phyloP scores from a whole-genome alignment of 2,888 invertebrate genomes.

The Craniophora ligustri region DNA sequence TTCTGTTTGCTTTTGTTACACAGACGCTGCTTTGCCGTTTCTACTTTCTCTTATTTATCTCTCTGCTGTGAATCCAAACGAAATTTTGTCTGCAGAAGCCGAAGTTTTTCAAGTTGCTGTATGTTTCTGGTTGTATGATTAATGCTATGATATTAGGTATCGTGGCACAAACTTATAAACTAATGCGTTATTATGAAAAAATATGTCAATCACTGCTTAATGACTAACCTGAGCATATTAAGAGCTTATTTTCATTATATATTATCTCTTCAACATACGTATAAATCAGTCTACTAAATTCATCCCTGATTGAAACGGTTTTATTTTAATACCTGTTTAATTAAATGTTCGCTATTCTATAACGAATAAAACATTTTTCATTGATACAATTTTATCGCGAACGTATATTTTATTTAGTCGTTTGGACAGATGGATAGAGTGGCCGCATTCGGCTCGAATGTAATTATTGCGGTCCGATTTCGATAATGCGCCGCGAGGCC shows the following conservation, averaged over 20 bases:
- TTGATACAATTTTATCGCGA: constrained; percentile 77
- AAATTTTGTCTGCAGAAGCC: constrained; percentile 11
- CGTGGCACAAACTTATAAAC: too few species aligned
- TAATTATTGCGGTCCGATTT: constrained; percentile 87
- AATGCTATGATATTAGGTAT: too few species aligned
- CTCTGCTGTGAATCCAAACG: constrained; percentile 26
- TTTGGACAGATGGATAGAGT: constrained; percentile 79
- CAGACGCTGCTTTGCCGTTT: constrained; percentile 64
- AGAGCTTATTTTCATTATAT: background rate
- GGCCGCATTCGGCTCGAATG: constrained; percentile 82
- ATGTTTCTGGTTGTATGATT: background rate
- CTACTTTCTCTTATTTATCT: constrained; percentile 57
- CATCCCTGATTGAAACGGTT: constrained; percentile 54
- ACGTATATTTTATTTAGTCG: constrained; percentile 77
- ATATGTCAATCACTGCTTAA: background rate
- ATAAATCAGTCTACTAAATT: constrained; percentile 28
- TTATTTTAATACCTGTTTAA: constrained; percentile 69
- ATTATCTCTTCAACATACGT: constrained; percentile 10
- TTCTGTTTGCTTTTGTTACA: constrained; percentile 72
- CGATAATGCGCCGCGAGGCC: constrained; percentile 85
- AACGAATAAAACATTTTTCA: constrained; percentile 72
- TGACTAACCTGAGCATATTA: background rate
- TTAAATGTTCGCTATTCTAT: constrained; percentile 66
- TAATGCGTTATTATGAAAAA: too few species aligned
- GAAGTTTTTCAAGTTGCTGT: constrained; percentile 1